Percentiles rank a stretch among this genome's conserved stretches.
Conservation (phyloP, 2,797 vertebrate genomes). For the Rhabdophis nuchalis region DNA sequence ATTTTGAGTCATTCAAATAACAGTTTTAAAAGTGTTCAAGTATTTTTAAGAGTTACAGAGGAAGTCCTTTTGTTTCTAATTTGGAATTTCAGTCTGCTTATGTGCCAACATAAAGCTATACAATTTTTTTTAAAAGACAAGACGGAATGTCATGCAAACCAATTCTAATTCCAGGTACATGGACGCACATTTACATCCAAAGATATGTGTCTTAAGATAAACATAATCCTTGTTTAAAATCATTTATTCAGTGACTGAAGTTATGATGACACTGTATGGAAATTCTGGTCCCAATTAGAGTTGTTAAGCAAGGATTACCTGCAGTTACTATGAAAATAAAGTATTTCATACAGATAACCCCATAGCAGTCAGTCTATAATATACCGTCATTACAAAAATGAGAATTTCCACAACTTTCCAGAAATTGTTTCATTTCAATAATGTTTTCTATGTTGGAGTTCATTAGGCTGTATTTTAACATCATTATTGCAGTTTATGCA, state of each 20-base stretch:
- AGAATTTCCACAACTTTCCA: neutral
- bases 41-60: constrained; percentile 26
- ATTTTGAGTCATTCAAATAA: constrained; percentile 26
- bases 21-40: constrained; percentile 46
- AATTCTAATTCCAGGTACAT: neutral
- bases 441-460: neutral
- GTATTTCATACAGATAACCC: neutral
- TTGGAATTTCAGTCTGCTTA: neutral
- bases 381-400: constrained; percentile 3
- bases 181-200: neutral
- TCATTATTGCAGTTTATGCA: neutral
- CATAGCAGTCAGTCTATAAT: neutral
- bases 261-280: neutral
- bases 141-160: neutral
- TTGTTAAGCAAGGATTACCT: neutral
- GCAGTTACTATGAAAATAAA: neutral
- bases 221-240: neutral
- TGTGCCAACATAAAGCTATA: neutral
- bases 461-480: neutral
- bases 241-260: neutral
- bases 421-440: neutral
- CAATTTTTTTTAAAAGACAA: neutral
- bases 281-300: neutral
- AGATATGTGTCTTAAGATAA: neutral
- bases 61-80: constrained; percentile 9